Evolutionary conservation across 2,113 vertebrate genomes (phyloP).

Genomic region (Delphinapterus leucas): DNA sequence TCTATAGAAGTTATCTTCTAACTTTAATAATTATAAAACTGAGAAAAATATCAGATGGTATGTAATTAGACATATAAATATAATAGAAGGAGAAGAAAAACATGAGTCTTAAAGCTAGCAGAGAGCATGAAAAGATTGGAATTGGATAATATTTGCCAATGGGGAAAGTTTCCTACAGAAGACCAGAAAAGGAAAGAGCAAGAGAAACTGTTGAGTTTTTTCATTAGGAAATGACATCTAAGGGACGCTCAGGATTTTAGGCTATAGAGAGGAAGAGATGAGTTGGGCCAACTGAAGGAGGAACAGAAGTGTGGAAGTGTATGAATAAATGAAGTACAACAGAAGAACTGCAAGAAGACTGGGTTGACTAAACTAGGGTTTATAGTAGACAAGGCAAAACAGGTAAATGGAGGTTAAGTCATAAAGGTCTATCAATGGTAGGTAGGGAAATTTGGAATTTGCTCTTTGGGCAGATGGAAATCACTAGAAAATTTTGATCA

Average conservation of each 20-base stretch:
- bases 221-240: neutral
- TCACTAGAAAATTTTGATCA: neutral
- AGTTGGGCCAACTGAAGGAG: neutral
- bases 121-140: neutral
- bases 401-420: neutral
- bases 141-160: neutral
- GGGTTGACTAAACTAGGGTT: neutral
- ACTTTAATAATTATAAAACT: neutral
- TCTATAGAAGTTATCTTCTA: neutral
- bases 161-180: neutral
- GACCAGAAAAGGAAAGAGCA: neutral
- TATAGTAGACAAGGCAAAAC: neutral
- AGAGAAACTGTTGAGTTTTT: neutral
- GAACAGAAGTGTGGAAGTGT: neutral
- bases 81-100: neutral
- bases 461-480: neutral
- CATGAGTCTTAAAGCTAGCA: neutral
- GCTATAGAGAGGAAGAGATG: neutral
- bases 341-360: neutral
- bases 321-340: neutral
- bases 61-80: neutral
- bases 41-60: neutral
- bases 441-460: neutral
- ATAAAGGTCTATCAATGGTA: neutral
- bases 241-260: neutral